Evolutionary conservation across 2,888 invertebrate species (phyloP).

Genomic region (Troides oblongomaculatus): DNA sequence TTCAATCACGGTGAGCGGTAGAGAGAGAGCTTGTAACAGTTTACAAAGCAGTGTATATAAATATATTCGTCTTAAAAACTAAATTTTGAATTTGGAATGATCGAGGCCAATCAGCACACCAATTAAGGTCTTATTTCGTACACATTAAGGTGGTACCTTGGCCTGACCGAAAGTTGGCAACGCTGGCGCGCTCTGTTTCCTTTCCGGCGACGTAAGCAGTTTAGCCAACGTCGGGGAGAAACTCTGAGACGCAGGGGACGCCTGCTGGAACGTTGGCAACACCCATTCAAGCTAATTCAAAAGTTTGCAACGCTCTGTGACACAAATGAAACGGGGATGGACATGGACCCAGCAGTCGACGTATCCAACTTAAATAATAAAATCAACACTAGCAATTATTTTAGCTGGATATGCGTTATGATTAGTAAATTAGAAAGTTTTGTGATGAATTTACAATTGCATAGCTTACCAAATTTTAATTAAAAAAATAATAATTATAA

Average conservation of each 20-base stretch:
- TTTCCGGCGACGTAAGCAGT: conserved; percentile 85
- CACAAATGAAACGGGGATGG: conserved; percentile 34
- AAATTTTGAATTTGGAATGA: conserved; percentile 76
- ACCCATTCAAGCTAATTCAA: conserved; percentile 69
- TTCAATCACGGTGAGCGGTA: conserved; percentile 20
- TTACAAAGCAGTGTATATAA: conserved; percentile 37
- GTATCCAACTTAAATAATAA: background rate
- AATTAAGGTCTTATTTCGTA: conserved; percentile 60
- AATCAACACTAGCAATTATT: background rate
- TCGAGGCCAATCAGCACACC: conserved; percentile 76
- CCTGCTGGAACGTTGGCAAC: conserved; percentile 79
- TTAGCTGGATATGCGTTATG: conserved; percentile 1
- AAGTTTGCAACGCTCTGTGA: conserved; percentile 40
- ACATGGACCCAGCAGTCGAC: conserved; percentile 47
- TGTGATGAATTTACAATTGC: background rate
- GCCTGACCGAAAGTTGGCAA: conserved; percentile 77
- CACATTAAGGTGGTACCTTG: conserved; percentile 71
- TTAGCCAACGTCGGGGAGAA: conserved; percentile 90
- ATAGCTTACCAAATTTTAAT: background rate
- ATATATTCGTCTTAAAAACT: conserved; percentile 53
- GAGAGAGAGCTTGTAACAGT: conserved; percentile 39
- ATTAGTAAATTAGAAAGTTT: conserved; percentile 5
- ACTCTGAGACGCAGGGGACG: conserved; percentile 79
- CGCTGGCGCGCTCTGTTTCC: conserved; percentile 68
- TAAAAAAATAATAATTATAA: background rate